phyloP scores from a whole-genome alignment of 2,113 vertebrate species.

The Sinosuthora webbiana region DNA sequence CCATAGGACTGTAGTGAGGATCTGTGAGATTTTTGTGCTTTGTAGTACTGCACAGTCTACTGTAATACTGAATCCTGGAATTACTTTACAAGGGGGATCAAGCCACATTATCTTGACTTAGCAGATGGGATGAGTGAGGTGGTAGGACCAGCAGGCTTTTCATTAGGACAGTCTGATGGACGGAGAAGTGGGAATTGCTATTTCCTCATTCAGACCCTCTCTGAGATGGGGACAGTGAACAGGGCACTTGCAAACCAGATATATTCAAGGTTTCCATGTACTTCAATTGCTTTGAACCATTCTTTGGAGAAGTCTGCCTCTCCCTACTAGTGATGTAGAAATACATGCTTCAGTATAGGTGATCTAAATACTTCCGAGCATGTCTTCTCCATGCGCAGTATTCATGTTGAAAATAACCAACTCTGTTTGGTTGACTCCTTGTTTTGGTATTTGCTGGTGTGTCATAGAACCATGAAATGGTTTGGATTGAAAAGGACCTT shows the following conservation, averaged over 20 bases:
- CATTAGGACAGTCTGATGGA: not conserved
- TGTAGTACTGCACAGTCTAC: not conserved
- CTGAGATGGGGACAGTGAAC: not conserved
- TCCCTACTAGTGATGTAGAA: not conserved
- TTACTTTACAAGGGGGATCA: not conserved
- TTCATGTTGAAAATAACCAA: not conserved
- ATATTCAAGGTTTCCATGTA: not conserved
- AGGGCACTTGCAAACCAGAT: not conserved
- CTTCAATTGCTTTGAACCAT: not conserved
- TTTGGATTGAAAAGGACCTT: not conserved
- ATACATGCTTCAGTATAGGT: not conserved
- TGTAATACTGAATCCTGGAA: not conserved
- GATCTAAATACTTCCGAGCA: not conserved
- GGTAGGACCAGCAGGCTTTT: fast-evolving
- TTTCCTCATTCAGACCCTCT: not conserved
- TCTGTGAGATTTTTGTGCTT: not conserved
- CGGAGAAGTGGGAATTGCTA: not conserved
- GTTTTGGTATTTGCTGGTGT: not conserved
- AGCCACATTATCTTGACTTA: not conserved
- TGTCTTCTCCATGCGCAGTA: not conserved
- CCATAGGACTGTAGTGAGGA: fast-evolving
- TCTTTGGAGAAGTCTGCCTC: not conserved
- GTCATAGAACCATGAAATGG: not conserved
- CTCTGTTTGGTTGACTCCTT: not conserved
- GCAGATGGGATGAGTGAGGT: not conserved